Evolutionary conservation across 2,797 vertebrate species (phyloP).

Genomic region (Ciconia nigra): DNA sequence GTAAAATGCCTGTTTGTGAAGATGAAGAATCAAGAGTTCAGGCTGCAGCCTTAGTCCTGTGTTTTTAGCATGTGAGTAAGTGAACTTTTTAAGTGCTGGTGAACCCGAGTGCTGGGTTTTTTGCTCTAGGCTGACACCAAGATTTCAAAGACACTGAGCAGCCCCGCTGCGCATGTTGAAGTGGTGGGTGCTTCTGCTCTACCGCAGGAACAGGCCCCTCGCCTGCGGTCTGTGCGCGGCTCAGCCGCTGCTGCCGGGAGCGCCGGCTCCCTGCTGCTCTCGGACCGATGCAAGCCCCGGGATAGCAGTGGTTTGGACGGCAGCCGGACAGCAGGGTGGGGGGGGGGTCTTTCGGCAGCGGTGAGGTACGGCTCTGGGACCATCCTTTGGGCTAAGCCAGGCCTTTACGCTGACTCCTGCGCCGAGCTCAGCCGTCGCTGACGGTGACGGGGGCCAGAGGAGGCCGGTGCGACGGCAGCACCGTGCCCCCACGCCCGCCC

Average conservation of each 20-base stretch:
- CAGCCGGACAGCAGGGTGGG: background rate
- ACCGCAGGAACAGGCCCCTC: background rate
- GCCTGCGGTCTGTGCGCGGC: too few relatives aligned
- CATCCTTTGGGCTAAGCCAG: background rate
- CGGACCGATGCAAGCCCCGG: too few relatives aligned
- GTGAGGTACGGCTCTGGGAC: too few relatives aligned
- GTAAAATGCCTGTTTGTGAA: background rate
- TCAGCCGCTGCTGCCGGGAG: background rate
- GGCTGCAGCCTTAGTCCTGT: background rate
- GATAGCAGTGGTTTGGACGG: fast-evolving
- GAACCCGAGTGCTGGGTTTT: background rate
- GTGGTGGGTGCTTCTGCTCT: background rate
- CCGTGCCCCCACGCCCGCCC: background rate
- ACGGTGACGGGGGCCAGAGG: background rate
- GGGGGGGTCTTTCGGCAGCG: background rate
- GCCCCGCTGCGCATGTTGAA: fast-evolving
- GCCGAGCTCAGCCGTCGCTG: background rate
- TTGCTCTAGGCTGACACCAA: background rate
- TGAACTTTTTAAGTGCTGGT: background rate
- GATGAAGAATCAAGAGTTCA: background rate
- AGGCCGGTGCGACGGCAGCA: background rate
- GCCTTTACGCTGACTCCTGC: fast-evolving
- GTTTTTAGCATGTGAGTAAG: background rate
- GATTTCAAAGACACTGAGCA: background rate
- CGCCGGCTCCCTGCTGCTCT: too few relatives aligned